Percentiles rank a stretch among this genome's conserved stretches.
These are phyloP conservation scores for Drosophila ogumai DNA, from an alignment of 1,140 invertebrate species.

Conservation along the genomic window DNA sequence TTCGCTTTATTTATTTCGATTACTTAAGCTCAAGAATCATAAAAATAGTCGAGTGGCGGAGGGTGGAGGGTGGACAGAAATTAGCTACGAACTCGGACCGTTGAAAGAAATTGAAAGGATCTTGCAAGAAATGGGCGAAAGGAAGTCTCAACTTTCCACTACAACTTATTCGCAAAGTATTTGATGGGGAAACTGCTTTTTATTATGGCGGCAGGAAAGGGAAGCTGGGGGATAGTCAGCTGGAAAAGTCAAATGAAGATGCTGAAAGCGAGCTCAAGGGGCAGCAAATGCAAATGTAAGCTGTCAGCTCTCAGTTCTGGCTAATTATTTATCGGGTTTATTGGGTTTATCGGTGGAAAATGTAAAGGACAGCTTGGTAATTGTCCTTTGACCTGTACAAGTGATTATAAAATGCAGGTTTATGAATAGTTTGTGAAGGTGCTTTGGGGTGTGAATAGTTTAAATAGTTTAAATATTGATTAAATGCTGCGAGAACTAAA, in stretches of 20 bases:
- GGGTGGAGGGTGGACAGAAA: slow-evolving; percentile 19
- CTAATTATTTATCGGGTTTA: not conserved
- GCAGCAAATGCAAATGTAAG: slow-evolving; percentile 8
- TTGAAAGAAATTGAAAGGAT: slow-evolving; percentile 37
- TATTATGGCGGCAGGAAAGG: slow-evolving; percentile 3
- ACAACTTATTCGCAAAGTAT: slow-evolving; percentile 24
- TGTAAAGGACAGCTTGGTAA: not conserved
- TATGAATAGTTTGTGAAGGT: not conserved
- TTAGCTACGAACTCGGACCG: slow-evolving; percentile 23
- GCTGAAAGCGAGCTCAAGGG: slow-evolving; percentile 36
- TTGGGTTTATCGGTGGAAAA: not conserved
- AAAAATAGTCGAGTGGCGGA: slow-evolving; percentile 45
- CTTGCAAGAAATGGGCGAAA: slow-evolving; percentile 17
- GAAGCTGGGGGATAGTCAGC: slow-evolving; percentile 3
- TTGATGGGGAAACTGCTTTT: slow-evolving; percentile 28
- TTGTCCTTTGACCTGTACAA: not conserved
- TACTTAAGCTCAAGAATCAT: slow-evolving; percentile 68
- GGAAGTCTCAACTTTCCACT: slow-evolving; percentile 31
- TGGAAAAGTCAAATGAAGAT: slow-evolving; percentile 17
- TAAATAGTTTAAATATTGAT: too few species aligned
- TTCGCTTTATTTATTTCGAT: slow-evolving; percentile 66
- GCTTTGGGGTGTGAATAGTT: not conserved
- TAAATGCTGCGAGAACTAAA: too few species aligned
- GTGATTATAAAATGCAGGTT: not conserved
- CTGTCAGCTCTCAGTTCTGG: not conserved